These are phyloP conservation scores for Plagodis dolabraria DNA, from an alignment of 2,888 invertebrate genomes.

Conservation along the genomic window DNA sequence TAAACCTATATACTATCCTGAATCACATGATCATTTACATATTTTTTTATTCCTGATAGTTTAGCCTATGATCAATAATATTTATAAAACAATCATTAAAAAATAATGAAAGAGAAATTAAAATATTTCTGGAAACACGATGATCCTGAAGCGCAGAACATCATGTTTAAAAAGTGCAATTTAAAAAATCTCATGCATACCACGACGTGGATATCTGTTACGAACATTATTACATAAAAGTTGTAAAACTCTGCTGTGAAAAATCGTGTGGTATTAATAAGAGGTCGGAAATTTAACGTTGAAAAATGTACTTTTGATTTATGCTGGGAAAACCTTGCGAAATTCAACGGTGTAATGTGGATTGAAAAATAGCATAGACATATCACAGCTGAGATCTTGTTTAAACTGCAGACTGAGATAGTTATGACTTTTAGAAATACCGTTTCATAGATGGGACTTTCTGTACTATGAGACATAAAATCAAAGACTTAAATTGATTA, in stretches of 20 bases:
- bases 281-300: slow-evolving; percentile 3
- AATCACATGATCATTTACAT: too few relatives aligned
- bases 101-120: too few relatives aligned
- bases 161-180: slow-evolving; percentile 45
- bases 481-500: too few relatives aligned
- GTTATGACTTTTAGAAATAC: too few relatives aligned
- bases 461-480: too few relatives aligned
- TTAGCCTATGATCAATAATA: too few relatives aligned
- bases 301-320: slow-evolving; percentile 11
- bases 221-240: slow-evolving; percentile 9
- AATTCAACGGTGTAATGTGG: slow-evolving; percentile 2
- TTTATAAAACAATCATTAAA: too few relatives aligned
- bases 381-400: not conserved
- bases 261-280: not conserved
- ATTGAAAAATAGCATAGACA: slow-evolving; percentile 10
- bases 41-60: too few relatives aligned
- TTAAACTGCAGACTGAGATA: too few relatives aligned
- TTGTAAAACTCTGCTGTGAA: slow-evolving; percentile 6
- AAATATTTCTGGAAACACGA: not conserved
- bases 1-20: too few relatives aligned
- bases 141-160: slow-evolving; percentile 17
- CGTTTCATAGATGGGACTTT: too few relatives aligned
- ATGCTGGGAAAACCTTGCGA: not conserved
- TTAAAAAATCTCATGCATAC: slow-evolving; percentile 40
- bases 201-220: slow-evolving; percentile 13